These are phyloP conservation scores for Drosophila bipectinata DNA, from an alignment of 1,140 invertebrate species.

Conservation along the genomic window DNA sequence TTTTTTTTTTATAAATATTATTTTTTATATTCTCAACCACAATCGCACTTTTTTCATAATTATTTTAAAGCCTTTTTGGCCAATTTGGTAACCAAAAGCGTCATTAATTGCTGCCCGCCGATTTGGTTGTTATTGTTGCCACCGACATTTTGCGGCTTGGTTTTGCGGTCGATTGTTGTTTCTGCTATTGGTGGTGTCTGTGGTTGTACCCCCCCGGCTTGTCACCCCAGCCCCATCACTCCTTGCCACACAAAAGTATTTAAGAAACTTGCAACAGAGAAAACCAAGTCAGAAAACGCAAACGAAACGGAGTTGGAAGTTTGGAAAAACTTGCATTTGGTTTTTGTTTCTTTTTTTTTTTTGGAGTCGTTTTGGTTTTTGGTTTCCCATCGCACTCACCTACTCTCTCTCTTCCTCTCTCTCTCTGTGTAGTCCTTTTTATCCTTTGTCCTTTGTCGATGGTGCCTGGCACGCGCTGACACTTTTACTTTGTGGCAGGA, in stretches of 20 bases:
- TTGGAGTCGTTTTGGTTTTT: slow-evolving; percentile 17
- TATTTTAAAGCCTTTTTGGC: slow-evolving; percentile 16
- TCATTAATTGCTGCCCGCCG: slow-evolving; percentile 31
- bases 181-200: slow-evolving; percentile 14
- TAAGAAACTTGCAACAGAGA: slow-evolving; percentile 64
- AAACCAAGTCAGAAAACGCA: slow-evolving; percentile 11
- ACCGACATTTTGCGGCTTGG: slow-evolving; percentile 19
- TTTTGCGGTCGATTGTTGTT: slow-evolving; percentile 56
- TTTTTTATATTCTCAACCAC: background rate
- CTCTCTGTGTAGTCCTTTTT: slow-evolving; percentile 1
- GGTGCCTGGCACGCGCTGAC: slow-evolving; percentile 78
- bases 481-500: slow-evolving; percentile 72
- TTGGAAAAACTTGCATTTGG: slow-evolving; percentile 42
- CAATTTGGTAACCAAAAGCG: slow-evolving; percentile 37
- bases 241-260: slow-evolving; percentile 66
- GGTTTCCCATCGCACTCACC: slow-evolving; percentile 31
- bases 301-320: slow-evolving; percentile 4
- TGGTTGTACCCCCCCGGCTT: background rate
- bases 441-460: slow-evolving; percentile 24
- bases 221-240: background rate
- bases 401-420: background rate
- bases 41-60: background rate
- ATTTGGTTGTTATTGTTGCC: slow-evolving; percentile 19
- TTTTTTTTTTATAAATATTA: too few relatives aligned
- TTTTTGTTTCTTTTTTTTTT: slow-evolving; percentile 1